Evolutionary conservation across 2,797 vertebrate genomes (phyloP), one percentile per base, ranked within the genome.

Genomic region (Crocidura indochinensis): DNA sequence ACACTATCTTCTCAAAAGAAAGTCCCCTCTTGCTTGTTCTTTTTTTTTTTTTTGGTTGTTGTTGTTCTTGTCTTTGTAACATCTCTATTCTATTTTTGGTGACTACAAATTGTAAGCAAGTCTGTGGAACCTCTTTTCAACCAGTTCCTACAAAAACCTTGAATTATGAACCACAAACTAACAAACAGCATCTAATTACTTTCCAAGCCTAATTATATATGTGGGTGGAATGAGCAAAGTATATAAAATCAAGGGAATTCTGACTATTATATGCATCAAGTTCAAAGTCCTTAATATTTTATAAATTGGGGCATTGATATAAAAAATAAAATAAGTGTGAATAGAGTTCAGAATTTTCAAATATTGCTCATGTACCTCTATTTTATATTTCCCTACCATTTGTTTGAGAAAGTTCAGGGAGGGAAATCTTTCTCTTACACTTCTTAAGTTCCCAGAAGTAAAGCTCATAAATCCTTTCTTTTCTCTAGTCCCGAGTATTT

Each of bases 221-320:
- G 2, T 4, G 14, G 9, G 10, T 90, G 78, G 73, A 71, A 51
- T 53, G 77, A 92, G n/a, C 29, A 87, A 71, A 38, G 2, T 11
- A 27, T 86, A 82, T 87, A 51, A 87, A 81, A 89, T 27, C 20
- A 81, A 56, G 29, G 11, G 38, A 53, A 31, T 75, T 31, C 27
- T 84, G 62, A n/a, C 88, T 83, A 65, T 69, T 78, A 5, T 64
- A 53, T 60, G 15, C 4, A 79, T 62, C 12, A 71, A 88, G 46
- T 62, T 44, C 11, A 24, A 80, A 86, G 20, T 15, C 4, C 38
- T 91, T 68, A 19, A n/a, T 77, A 29, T 67, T 75, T 56, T 81
- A 53, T 64, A 74, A 60, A 44, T 74, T 26, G 62, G 20, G 10
- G 1, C 29, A 84, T 2, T 78, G 62, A 17, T 10, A 26, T 73